Percentiles rank a stretch among this genome's conserved stretches.
These are phyloP conservation scores for Elanus axillaris DNA, from an alignment of 2,113 vertebrate species.

Conservation along the genomic window DNA sequence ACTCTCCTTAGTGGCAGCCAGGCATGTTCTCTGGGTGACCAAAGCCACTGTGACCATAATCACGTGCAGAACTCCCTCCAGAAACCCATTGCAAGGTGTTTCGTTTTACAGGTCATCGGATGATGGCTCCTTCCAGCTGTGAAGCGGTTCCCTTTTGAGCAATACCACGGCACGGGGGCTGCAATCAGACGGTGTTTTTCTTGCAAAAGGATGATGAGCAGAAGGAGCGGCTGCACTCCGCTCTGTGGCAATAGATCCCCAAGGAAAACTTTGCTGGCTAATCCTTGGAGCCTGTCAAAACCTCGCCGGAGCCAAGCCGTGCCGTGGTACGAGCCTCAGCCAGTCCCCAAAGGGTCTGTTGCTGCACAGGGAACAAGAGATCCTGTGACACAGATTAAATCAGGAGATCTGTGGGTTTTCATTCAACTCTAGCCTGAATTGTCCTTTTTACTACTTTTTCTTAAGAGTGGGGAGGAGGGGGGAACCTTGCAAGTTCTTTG, in stretches of 20 bases:
- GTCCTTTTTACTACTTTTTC: background rate
- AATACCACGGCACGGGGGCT: rapidly evolving
- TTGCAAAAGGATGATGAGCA: rapidly evolving
- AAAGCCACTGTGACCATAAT: background rate
- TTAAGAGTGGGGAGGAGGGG: background rate
- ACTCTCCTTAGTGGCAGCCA: rapidly evolving
- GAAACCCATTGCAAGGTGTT: background rate
- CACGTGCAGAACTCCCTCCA: rapidly evolving
- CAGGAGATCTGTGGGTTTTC: background rate
- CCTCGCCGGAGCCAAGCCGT: background rate
- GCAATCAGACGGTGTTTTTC: background rate
- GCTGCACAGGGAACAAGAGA: background rate
- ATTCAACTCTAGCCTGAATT: background rate
- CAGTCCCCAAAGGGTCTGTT: background rate
- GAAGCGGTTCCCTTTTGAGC: background rate
- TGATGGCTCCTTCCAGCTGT: background rate
- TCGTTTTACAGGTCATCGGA: background rate
- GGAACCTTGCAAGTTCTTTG: background rate
- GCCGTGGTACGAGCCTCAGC: background rate
- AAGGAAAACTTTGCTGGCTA: background rate
- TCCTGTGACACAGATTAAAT: slow-evolving; percentile 40
- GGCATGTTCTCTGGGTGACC: background rate
- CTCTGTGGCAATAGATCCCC: background rate
- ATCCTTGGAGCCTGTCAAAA: slow-evolving; percentile 1
- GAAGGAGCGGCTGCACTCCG: background rate